Evolutionary conservation across 92 coral and sea anemone genomes (phyloP), one percentile per base, ranked within the genome.

Genomic region (Muricea muricata): DNA sequence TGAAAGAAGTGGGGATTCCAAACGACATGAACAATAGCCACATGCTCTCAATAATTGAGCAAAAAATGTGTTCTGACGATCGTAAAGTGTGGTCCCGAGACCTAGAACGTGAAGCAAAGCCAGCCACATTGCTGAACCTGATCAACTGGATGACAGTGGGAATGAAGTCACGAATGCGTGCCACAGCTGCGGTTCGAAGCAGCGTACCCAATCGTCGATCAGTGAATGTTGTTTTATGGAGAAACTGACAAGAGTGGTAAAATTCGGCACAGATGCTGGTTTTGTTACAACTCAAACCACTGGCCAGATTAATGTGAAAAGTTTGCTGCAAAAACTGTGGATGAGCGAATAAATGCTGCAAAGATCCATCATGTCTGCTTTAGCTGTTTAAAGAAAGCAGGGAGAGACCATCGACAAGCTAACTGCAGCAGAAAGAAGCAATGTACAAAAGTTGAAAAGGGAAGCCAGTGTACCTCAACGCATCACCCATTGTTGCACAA

Each of bases 61-160:
- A n/a, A n/a, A n/a, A n/a, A n/a, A n/a, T n/a, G n/a, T n/a, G n/a
- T n/a, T n/a, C 84, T 2, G 79, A 87, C 31, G 90, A 87, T 26
- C 66, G 82, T 17, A 87, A 87, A 57, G 82, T 87, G 25, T 92
- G 94, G 94, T 82, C 93, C 18, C 67, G 93, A 35, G 90, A 91
- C 0, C 84, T 91, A 56, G 92, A 91, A 42, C 87, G 86, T 29
- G 87, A 89, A 25, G 72, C 65, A 54, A 81, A 77, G 55, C 74
- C 76, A 14, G 94, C 94, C 6, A 89, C 92, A 15, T 79, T 91
- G 60, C 50, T 65, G 32, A 74, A 65, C 33, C 89, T 91, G 30
- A 85, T 92, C 37, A 66, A 73, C 18, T 92, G 94, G 94, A 92
- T 92, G 89, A n/a, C n/a, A n/a, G n/a, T n/a, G n/a, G n/a, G n/a